Base-by-base conservation (phyloP, 2,888 invertebrate species). In the Aphelenchoides bicaudatus region DNA sequence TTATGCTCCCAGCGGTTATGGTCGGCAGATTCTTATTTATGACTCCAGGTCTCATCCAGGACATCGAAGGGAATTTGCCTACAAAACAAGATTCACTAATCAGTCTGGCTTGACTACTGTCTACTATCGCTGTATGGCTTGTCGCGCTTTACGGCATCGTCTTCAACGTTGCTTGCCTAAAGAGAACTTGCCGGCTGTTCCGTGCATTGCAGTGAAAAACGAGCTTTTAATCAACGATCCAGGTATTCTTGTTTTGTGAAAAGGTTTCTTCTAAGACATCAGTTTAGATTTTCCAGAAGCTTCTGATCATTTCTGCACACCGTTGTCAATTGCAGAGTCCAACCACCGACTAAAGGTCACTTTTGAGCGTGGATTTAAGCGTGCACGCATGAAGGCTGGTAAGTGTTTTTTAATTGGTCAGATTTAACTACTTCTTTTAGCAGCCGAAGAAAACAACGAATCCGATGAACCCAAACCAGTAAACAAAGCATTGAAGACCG, bases 281-380 rank as follows among this genome's bases (percentile, higher is more conserved):
- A n/a, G n/a, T n/a, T n/a, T n/a, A n/a, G 68, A 72, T 50, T 68
- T 70, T 38, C 68, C 68, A 2, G 68, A 68, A 37, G 68, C 68
- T 2, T 50, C 43, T 29, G 69, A 68, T 25, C 68, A 68, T 49
- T 68, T 68, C 46, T 68, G 68, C 49, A 53, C 61, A 3, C 68
- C 68, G 16, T 47, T 70, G n/a, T 71, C 69, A 10, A 69, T 68
- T 31, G 63, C 64, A 16, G 68, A 68, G 49, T 72, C 71, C 25
- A 71, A 66, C 58, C 48, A 66, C 29, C 68, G 67, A 3, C 39
- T 66, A 29, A 71, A 66, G 46, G 59, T 66, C 27, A 66, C 66
- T 4, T 66, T 66, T 30, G 66, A 66, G 51, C 56, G 66, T 3
- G 66, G 66, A 13, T 66, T 49, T 50, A 66, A 66, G 51, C 63